Conservation (phyloP, 1,140 invertebrate species). For the Drosophila bipectinata region DNA sequence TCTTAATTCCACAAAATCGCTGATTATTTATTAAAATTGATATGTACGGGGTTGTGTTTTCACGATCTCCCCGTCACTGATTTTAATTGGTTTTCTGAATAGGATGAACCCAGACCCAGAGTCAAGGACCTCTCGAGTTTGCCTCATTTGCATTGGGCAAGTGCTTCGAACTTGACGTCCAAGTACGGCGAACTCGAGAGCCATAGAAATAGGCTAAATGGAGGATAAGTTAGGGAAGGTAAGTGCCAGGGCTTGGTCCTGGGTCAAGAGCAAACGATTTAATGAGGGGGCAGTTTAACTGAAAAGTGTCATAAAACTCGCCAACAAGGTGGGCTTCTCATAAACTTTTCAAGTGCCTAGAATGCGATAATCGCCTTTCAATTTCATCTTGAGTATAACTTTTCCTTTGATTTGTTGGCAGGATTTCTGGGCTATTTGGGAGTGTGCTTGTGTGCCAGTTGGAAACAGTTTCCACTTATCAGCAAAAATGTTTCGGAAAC, state of each 20-base stretch:
- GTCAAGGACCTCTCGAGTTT: constrained; percentile 21
- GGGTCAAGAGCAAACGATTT: constrained; percentile 30
- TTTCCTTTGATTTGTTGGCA: constrained; percentile 11
- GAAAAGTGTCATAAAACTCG: constrained; percentile 36
- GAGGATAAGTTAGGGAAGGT: constrained; percentile 27
- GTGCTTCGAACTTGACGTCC: constrained; percentile 26
- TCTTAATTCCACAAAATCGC: not conserved
- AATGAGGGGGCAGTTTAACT: constrained; percentile 19
- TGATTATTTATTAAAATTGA: constrained; percentile 39
- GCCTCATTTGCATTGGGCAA: constrained; percentile 41
- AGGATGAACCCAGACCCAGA: not conserved
- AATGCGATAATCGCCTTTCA: constrained; percentile 39
- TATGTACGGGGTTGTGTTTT: not conserved
- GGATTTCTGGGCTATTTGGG: not conserved
- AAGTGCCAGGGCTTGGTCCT: constrained; percentile 1
- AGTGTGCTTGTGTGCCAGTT: constrained; percentile 17
- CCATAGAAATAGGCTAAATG: constrained; percentile 6
- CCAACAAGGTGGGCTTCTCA: constrained; percentile 20
- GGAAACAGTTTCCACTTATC: constrained; percentile 37
- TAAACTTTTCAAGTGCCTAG: constrained; percentile 29
- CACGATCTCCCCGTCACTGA: constrained; percentile 1
- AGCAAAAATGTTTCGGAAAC: constrained; percentile 32
- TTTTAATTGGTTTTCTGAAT: constrained; percentile 42
- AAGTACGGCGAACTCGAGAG: constrained; percentile 29
- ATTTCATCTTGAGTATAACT: constrained; percentile 21